These are phyloP conservation scores for Petrophora chlorosata DNA, from an alignment of 2,888 invertebrate genomes.

Conservation along the genomic window DNA sequence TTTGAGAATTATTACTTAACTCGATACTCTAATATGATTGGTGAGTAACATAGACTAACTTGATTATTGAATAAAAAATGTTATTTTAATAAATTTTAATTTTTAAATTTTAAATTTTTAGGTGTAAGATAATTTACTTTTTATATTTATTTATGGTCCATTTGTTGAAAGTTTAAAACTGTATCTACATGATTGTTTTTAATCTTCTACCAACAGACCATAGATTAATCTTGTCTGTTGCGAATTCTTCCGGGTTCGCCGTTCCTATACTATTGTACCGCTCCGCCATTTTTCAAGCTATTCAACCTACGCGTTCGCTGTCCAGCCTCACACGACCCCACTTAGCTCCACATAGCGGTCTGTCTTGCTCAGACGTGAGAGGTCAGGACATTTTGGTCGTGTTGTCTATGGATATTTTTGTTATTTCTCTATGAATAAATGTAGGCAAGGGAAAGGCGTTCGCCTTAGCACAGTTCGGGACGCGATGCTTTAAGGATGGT, in stretches of 20 bases:
- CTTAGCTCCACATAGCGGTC: slow-evolving; percentile 31
- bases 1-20: too few species aligned
- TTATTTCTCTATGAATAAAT: slow-evolving; percentile 83
- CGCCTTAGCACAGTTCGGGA: slow-evolving; percentile 80
- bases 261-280: slow-evolving; percentile 75
- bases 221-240: slow-evolving; percentile 76
- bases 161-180: background rate
- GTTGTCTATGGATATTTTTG: slow-evolving; percentile 80
- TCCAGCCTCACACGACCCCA: slow-evolving; percentile 55
- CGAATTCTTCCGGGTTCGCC: slow-evolving; percentile 77
- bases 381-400: slow-evolving; percentile 52
- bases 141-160: too few species aligned
- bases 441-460: slow-evolving; percentile 80
- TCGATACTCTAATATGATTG: too few species aligned
- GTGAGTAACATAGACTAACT: too few species aligned
- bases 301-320: slow-evolving; percentile 73
- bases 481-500: slow-evolving; percentile 39
- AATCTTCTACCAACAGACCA: slow-evolving; percentile 40
- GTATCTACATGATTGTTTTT: slow-evolving; percentile 4
- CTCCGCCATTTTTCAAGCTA: slow-evolving; percentile 79
- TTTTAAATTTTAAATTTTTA: too few species aligned
- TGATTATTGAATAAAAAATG: too few species aligned
- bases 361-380: slow-evolving; percentile 17
- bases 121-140: too few species aligned
- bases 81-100: too few species aligned